phyloP scores from a whole-genome alignment of 2,113 vertebrate genomes.

The Atractosteus spatula region DNA sequence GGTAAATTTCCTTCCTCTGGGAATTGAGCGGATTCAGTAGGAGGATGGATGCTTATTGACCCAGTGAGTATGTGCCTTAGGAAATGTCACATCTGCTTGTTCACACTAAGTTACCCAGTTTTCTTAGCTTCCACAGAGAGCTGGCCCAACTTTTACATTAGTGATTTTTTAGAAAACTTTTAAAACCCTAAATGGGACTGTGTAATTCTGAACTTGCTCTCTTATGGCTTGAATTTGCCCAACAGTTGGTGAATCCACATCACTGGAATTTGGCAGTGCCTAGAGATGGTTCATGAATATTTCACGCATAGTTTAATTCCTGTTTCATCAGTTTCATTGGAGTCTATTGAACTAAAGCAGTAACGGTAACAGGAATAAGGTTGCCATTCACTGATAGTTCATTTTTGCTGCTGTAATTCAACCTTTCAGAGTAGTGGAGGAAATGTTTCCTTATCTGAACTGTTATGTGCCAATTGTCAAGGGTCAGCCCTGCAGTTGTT shows the following conservation, averaged over 20 bases:
- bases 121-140: conserved; percentile 8
- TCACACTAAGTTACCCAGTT: conserved; percentile 12
- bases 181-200: no score
- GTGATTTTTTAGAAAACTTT: no score
- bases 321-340: conserved; percentile 18
- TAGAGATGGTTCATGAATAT: conserved; percentile 31
- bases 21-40: conserved; percentile 20
- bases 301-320: conserved; percentile 21
- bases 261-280: background rate
- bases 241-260: no score
- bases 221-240: no score
- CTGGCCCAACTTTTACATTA: no score
- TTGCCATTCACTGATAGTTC: background rate
- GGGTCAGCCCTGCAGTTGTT: background rate
- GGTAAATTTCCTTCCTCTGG: conserved; percentile 11
- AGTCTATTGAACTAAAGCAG: conserved; percentile 4
- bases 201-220: no score
- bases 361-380: conserved; percentile 15
- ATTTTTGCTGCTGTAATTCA: background rate
- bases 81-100: conserved; percentile 30
- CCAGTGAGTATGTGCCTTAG: conserved; percentile 39
- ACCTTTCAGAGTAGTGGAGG: background rate
- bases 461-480: no score
- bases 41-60: conserved; percentile 23
- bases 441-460: background rate